Evolutionary conservation across 1,140 invertebrate species (phyloP), one percentile per base, ranked within the genome.

Genomic region (Cephus cinctus): DNA sequence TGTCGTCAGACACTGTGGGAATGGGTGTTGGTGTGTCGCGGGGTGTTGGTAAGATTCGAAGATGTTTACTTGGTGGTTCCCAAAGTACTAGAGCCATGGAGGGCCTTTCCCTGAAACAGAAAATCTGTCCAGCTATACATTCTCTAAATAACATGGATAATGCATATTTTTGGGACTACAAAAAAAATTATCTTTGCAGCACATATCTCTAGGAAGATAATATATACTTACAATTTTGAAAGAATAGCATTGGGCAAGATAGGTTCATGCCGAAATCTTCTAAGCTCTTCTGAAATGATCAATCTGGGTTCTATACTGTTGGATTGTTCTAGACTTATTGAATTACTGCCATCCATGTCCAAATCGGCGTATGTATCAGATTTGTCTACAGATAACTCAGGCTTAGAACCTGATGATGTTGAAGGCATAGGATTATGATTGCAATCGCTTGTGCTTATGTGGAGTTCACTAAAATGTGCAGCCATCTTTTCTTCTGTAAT

Each of bases 401-500:
- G n/a, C 50, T 15, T 8, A 40, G 4, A 38, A 27, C 11, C 32
- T 52, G 43, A 48, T 5, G 69, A 67, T 19, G 65, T 66, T 1
- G 67, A 65, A 25, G 66, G 43, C 1, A 40, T 18, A 4, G 65
- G 36, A 22, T 56, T 57, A n/a, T 59, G 34, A 16, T 47, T 18
- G 27, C 59, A 39, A 39, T 42, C 53, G 50, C 71, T 72, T 3
- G 69, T 56, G 63, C 78, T 81, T 49, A 90, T 88, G 56, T 88
- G 86, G 16, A 90, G 69, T 22, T 83, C 80, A 54, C 79, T 83
- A 49, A 90, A 81, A 61, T 88, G 86, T 27, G 85, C 86, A 12
- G 87, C 82, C 82, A 90, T 89, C 70, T 86, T 87, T 65, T 89
- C 87, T 68, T 89, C 87, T 1, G 86, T 88, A 51, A 89, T 89